These are phyloP conservation scores for Zeus faber DNA, from an alignment of 2,113 vertebrate genomes.

Conservation along the genomic window DNA sequence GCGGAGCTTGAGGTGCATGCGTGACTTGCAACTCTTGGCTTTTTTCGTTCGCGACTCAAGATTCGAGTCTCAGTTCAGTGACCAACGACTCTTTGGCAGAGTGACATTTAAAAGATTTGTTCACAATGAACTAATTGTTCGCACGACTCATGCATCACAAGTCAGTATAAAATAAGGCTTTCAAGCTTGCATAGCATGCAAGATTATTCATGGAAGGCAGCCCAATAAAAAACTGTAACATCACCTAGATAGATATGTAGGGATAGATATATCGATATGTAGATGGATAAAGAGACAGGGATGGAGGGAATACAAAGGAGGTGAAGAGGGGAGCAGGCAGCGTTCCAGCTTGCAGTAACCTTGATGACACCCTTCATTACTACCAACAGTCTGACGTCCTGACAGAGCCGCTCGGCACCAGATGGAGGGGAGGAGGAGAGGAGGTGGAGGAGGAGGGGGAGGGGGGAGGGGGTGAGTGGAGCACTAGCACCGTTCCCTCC, in stretches of 20 bases:
- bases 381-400: slow-evolving; percentile 71
- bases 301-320: slow-evolving; percentile 6
- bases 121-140: too few relatives aligned
- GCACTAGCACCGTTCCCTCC: slow-evolving; percentile 54
- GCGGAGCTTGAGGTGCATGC: too few relatives aligned
- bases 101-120: too few relatives aligned
- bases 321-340: slow-evolving; percentile 43
- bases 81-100: too few relatives aligned
- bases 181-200: too few relatives aligned
- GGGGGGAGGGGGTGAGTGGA: slow-evolving; percentile 28
- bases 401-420: slow-evolving; percentile 71
- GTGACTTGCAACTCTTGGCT: too few relatives aligned
- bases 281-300: background rate
- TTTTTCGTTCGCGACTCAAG: too few relatives aligned
- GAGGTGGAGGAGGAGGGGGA: slow-evolving; percentile 74
- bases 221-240: background rate
- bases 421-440: slow-evolving; percentile 74
- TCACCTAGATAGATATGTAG: background rate
- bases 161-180: too few relatives aligned
- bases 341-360: slow-evolving; percentile 70
- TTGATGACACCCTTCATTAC: slow-evolving; percentile 80
- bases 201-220: too few relatives aligned
- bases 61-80: too few relatives aligned
- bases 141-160: too few relatives aligned
- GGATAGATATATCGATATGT: slow-evolving; percentile 28